Conservation (phyloP, 2,888 invertebrate species). For the Nasonovia ribisnigri region DNA sequence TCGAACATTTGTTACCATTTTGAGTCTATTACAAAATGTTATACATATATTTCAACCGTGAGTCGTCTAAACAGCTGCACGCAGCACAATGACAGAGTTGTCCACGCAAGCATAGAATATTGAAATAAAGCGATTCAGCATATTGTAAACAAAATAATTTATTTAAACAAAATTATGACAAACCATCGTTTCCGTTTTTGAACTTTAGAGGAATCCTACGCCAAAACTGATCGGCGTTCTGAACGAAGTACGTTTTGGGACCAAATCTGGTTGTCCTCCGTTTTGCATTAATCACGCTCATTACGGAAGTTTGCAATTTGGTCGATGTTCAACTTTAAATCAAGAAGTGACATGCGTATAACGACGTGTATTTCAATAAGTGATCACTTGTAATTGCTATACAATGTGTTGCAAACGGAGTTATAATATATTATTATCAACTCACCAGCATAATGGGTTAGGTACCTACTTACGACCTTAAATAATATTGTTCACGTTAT, state of each 20-base stretch:
- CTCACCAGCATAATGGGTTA: background rate
- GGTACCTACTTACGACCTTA: background rate
- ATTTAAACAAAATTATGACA: background rate
- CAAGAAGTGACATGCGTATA: background rate
- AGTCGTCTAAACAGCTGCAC: background rate
- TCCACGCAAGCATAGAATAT: background rate
- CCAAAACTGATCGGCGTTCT: background rate
- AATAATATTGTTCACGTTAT: too few relatives aligned
- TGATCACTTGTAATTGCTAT: background rate
- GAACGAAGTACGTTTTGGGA: background rate
- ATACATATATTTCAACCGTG: background rate
- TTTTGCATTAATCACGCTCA: background rate
- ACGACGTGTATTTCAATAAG: background rate
- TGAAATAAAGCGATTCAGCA: background rate
- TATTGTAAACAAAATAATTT: background rate
- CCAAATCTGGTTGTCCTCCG: background rate
- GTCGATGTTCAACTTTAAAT: background rate
- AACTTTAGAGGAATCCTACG: background rate
- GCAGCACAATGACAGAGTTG: background rate
- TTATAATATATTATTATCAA: background rate
- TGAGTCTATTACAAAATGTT: background rate
- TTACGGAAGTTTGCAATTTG: background rate
- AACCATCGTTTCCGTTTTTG: background rate
- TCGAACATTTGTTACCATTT: background rate
- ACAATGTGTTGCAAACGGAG: background rate